phyloP scores from a whole-genome alignment of 2,888 invertebrate genomes.

The Caenorhabditis auriculariae region DNA sequence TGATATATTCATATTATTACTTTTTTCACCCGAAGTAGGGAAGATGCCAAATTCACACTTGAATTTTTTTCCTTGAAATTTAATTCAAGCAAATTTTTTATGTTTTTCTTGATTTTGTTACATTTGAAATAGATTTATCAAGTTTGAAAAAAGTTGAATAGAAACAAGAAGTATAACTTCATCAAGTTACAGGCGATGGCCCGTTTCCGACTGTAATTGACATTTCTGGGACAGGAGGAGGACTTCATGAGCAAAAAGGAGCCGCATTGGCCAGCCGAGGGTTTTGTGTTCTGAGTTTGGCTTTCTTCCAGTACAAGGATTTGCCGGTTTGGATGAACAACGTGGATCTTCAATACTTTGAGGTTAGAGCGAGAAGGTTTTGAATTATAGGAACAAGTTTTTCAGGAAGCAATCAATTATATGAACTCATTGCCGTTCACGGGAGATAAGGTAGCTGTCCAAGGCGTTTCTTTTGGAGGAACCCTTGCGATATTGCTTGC shows the following conservation, averaged over 20 bases:
- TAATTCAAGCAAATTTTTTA: no score
- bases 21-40: no score
- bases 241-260: slow-evolving; percentile 24
- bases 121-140: not conserved
- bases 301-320: slow-evolving; percentile 20
- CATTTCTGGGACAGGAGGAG: slow-evolving; percentile 32
- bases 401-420: slow-evolving; percentile 18
- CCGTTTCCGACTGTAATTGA: slow-evolving; percentile 26
- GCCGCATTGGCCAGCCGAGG: slow-evolving; percentile 25
- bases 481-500: slow-evolving; percentile 11
- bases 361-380: slow-evolving; percentile 1
- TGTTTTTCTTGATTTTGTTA: not conserved
- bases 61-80: no score
- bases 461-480: slow-evolving; percentile 24
- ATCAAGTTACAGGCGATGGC: slow-evolving; percentile 12
- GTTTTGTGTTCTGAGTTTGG: slow-evolving; percentile 11
- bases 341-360: slow-evolving; percentile 18
- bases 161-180: no score
- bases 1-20: no score
- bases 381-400: not conserved
- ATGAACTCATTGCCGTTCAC: slow-evolving; percentile 14
- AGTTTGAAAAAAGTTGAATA: not conserved
- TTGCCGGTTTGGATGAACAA: slow-evolving; percentile 4
- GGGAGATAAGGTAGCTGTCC: slow-evolving; percentile 7
- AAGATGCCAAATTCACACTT: no score